A percentile compares a stretch with the other conserved stretches of the same genome.
phyloP scores from a whole-genome alignment of 2,797 vertebrate genomes.

The Mus minutoides region DNA sequence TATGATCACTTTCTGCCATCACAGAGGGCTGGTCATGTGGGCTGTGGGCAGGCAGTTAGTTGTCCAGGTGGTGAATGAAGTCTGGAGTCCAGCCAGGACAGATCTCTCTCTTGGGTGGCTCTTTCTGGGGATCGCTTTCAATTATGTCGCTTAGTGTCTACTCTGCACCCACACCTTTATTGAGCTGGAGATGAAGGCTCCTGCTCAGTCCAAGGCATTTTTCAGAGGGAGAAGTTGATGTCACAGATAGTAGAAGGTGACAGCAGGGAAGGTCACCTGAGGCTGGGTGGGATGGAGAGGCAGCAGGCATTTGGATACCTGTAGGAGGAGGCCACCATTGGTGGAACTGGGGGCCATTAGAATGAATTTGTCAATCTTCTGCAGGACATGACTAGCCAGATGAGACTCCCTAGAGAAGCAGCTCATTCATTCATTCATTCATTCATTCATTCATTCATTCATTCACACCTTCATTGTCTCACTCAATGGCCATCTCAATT shows the following conservation, averaged over 20 bases:
- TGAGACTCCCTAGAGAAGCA: not conserved
- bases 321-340: not conserved
- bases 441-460: not conserved
- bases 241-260: not conserved
- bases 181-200: conserved; percentile 63
- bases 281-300: not conserved
- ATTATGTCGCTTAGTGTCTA: conserved; percentile 65
- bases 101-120: conserved; percentile 72
- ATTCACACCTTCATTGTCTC: not conserved
- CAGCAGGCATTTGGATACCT: not conserved
- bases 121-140: conserved; percentile 69
- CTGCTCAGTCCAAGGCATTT: not conserved
- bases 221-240: not conserved
- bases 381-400: not conserved
- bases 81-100: conserved; percentile 72
- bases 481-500: not conserved
- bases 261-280: not conserved
- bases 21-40: conserved; percentile 57
- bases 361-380: not conserved
- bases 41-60: conserved; percentile 61
- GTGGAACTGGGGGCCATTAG: not conserved
- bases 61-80: conserved; percentile 62
- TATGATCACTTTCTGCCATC: conserved; percentile 67
- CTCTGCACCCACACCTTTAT: conserved; percentile 55
- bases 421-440: not conserved